These are phyloP conservation scores for Brachycybe producta DNA, from an alignment of 2,888 invertebrate species.

Conservation along the genomic window DNA sequence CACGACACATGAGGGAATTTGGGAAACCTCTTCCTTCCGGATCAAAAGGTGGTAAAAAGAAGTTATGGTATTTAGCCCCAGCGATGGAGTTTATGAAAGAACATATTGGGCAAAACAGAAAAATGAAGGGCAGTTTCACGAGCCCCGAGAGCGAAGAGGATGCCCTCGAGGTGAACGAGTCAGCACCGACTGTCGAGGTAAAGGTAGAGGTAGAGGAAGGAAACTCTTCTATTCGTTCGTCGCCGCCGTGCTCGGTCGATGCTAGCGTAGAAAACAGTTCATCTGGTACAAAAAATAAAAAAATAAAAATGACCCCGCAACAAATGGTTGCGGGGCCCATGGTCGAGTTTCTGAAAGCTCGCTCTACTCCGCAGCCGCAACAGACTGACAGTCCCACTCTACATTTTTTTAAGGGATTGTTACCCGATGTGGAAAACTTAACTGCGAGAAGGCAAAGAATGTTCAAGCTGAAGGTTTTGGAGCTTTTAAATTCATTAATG, in stretches of 20 bases:
- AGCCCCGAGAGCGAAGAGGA: too few relatives aligned
- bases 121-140: neutral
- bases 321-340: too few relatives aligned
- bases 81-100: neutral
- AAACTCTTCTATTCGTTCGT: too few relatives aligned
- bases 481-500: neutral
- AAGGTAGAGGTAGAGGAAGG: too few relatives aligned
- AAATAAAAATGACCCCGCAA: too few relatives aligned
- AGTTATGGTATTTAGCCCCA: neutral
- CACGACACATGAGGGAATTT: neutral
- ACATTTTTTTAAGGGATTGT: neutral
- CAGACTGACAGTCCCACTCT: neutral
- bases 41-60: neutral
- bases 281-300: too few relatives aligned
- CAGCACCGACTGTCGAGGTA: too few relatives aligned
- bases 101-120: neutral
- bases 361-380: neutral
- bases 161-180: too few relatives aligned
- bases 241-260: too few relatives aligned
- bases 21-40: too few relatives aligned
- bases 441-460: neutral
- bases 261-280: too few relatives aligned
- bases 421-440: neutral
- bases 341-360: neutral
- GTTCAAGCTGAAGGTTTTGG: neutral